These are phyloP conservation scores for Tenebrio molitor DNA, from an alignment of 1,140 invertebrate genomes.

Conservation along the genomic window DNA sequence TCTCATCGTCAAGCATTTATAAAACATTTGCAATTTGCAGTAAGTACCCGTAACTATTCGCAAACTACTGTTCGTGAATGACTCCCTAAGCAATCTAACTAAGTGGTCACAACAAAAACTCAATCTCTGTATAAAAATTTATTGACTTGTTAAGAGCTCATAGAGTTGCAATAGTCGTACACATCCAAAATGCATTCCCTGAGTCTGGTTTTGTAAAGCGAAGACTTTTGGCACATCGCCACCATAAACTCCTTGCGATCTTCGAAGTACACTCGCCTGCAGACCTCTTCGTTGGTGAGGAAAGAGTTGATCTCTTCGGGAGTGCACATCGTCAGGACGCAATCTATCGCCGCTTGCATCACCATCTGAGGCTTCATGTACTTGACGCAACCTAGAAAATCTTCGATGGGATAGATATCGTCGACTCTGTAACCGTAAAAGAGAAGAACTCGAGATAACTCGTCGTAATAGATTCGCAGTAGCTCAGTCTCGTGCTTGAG, in stretches of 20 bases:
- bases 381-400: conserved; percentile 43
- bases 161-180: background rate
- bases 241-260: conserved; percentile 15
- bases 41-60: too few relatives aligned
- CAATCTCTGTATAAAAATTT: too few relatives aligned
- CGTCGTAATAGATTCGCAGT: conserved; percentile 64
- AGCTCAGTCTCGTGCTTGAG: conserved; percentile 60
- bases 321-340: background rate
- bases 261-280: conserved; percentile 27
- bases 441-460: conserved; percentile 60
- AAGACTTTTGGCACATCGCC: background rate
- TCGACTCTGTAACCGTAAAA: conserved; percentile 48
- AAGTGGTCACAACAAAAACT: too few relatives aligned
- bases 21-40: too few relatives aligned
- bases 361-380: conserved; percentile 40
- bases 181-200: background rate
- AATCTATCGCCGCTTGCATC: background rate
- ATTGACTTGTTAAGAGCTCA: too few relatives aligned
- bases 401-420: conserved; percentile 41
- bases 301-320: background rate
- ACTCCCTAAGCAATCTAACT: too few relatives aligned
- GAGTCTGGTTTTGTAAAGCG: background rate
- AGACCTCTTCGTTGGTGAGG: background rate
- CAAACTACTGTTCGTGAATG: too few relatives aligned
- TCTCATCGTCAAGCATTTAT: too few relatives aligned